These are phyloP conservation scores for Coenobita brevimanus DNA, from an alignment of 1,140 invertebrate species.

Conservation along the genomic window DNA sequence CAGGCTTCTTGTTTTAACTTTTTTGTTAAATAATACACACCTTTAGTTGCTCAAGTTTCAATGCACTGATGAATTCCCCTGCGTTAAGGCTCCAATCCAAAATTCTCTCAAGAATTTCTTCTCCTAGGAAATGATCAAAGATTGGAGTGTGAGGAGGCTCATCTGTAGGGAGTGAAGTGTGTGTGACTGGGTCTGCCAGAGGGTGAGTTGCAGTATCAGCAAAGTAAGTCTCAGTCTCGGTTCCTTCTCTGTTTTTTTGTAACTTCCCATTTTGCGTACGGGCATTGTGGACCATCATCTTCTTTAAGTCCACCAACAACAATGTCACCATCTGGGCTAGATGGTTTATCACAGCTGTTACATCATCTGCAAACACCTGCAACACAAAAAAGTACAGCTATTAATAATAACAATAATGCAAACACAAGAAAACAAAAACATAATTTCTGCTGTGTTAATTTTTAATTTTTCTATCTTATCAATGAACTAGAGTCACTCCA, in stretches of 20 bases:
- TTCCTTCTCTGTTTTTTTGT: background rate
- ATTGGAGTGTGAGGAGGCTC: conserved; percentile 74
- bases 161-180: conserved; percentile 62
- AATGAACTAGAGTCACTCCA: no score
- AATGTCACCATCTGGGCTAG: conserved; percentile 93
- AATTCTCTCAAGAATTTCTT: conserved; percentile 76
- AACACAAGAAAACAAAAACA: no score
- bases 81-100: conserved; percentile 75
- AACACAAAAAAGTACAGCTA: no score
- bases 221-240: background rate
- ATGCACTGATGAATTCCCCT: conserved; percentile 79
- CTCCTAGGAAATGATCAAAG: conserved; percentile 75
- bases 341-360: conserved; percentile 92
- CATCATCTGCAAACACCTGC: conserved; percentile 83
- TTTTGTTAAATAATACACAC: conserved; percentile 34
- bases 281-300: conserved; percentile 49
- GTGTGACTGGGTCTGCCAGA: background rate
- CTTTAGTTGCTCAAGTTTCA: conserved; percentile 83
- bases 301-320: conserved; percentile 84
- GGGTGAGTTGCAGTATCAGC: background rate
- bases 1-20: no score
- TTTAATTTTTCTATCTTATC: no score
- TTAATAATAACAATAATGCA: no score
- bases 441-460: no score
- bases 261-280: conserved; percentile 22